Conservation (phyloP, 2,888 invertebrate species). For the Xestia sexstrigata region DNA sequence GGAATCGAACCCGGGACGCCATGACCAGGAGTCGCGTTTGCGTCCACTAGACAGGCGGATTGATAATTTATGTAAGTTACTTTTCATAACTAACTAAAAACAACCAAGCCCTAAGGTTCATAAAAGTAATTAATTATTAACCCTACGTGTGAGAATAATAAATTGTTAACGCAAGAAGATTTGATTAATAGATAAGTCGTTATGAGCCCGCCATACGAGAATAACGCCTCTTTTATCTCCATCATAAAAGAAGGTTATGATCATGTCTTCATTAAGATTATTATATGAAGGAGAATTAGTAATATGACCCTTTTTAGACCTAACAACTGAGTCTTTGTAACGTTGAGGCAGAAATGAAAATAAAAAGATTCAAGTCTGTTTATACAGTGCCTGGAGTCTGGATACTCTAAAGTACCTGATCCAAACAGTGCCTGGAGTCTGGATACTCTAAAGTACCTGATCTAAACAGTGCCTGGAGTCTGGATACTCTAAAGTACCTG, state of each 20-base stretch:
- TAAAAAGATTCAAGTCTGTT: neutral
- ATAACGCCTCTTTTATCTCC: slow-evolving; percentile 30
- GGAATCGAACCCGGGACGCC: too few species aligned
- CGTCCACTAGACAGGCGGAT: neutral
- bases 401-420: neutral
- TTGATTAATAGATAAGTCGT: slow-evolving; percentile 42
- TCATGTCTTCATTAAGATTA: slow-evolving; percentile 41
- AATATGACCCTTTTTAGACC: neutral
- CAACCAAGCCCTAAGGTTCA: neutral
- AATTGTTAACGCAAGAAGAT: slow-evolving; percentile 21
- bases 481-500: neutral
- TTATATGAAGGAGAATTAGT: neutral
- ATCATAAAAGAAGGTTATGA: slow-evolving; percentile 38
- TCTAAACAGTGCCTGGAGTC: too few species aligned
- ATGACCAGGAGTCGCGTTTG: too few species aligned
- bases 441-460: neutral
- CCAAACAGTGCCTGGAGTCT: too few species aligned
- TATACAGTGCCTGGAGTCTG: too few species aligned
- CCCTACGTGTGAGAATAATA: slow-evolving; percentile 18
- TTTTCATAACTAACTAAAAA: neutral
- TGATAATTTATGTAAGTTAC: neutral
- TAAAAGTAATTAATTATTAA: slow-evolving; percentile 6
- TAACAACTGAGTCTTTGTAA: neutral
- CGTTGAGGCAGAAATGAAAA: neutral
- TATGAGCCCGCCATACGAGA: slow-evolving; percentile 19